Conservation (phyloP, 2,113 vertebrate genomes). For the Bubo bubo region DNA sequence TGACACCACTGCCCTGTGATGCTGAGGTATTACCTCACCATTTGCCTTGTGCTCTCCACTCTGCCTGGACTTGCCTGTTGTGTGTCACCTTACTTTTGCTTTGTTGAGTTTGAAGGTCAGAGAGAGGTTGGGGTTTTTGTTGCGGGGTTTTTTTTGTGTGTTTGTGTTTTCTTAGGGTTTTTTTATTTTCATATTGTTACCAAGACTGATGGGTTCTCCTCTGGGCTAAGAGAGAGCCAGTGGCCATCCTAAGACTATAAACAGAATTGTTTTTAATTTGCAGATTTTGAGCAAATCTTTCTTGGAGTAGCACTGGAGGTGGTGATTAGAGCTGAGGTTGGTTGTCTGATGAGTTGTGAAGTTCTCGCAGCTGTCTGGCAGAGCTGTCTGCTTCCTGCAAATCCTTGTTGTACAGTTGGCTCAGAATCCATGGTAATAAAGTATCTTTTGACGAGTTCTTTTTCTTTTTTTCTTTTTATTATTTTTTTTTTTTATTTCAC, state of each 20-base stretch:
- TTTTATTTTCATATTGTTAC: neutral
- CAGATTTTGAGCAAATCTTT: constrained; percentile 23
- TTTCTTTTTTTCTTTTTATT: neutral
- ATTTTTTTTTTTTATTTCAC: neutral
- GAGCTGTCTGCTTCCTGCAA: constrained; percentile 4
- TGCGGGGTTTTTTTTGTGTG: neutral
- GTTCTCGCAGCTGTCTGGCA: constrained; percentile 62
- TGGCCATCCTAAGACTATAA: neutral
- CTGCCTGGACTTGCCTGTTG: neutral
- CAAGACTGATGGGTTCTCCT: neutral
- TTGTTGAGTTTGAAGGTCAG: neutral
- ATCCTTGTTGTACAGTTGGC: constrained; percentile 37
- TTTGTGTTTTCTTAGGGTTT: neutral
- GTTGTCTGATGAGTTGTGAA: constrained; percentile 40
- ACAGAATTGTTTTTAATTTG: neutral
- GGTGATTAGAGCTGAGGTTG: neutral
- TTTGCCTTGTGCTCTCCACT: neutral
- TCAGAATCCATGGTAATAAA: neutral
- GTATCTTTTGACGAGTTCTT: constrained; percentile 1
- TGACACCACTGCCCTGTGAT: neutral
- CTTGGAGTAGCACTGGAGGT: neutral
- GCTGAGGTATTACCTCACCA: neutral
- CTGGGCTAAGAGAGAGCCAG: neutral
- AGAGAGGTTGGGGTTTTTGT: neutral
- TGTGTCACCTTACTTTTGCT: neutral